Percentiles rank a stretch among this genome's conserved stretches.
These are phyloP conservation scores for Crotalus viridis DNA, from an alignment of 2,113 vertebrate species.

Conservation along the genomic window DNA sequence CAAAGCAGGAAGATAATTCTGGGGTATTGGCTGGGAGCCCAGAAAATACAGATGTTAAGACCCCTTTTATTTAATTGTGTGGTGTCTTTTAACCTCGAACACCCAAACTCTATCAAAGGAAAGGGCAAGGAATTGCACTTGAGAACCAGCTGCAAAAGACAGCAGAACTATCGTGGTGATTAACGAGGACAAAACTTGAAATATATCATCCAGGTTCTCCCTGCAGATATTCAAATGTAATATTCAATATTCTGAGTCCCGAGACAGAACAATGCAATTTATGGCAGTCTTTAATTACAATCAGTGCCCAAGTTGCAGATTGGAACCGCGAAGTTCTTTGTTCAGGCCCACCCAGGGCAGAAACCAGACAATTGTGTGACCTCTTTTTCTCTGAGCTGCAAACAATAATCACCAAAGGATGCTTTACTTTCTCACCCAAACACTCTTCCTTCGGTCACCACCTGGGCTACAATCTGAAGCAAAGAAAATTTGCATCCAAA, in stretches of 20 bases:
- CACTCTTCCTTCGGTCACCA: too few species aligned
- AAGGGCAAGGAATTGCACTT: not conserved
- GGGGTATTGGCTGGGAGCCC: not conserved
- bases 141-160: not conserved
- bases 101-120: not conserved
- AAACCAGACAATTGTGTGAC: not conserved
- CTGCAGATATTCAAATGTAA: not conserved
- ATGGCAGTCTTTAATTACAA: conserved; percentile 1
- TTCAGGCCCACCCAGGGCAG: not conserved
- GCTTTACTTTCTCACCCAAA: not conserved
- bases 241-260: not conserved
- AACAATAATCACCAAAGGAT: not conserved
- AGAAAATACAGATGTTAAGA: not conserved
- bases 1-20: too few species aligned
- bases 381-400: not conserved
- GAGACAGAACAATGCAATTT: conserved; percentile 21
- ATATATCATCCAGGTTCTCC: not conserved
- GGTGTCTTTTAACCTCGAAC: not conserved
- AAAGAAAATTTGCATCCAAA: not conserved
- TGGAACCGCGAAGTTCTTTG: not conserved
- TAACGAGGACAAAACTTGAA: not conserved
- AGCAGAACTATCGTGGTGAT: not conserved
- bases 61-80: not conserved
- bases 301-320: not conserved
- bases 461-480: not conserved